A percentile compares a stretch with the other conserved stretches of the same genome.
phyloP scores from a whole-genome alignment of 2,113 vertebrate genomes.

The Zosterops lateralis region DNA sequence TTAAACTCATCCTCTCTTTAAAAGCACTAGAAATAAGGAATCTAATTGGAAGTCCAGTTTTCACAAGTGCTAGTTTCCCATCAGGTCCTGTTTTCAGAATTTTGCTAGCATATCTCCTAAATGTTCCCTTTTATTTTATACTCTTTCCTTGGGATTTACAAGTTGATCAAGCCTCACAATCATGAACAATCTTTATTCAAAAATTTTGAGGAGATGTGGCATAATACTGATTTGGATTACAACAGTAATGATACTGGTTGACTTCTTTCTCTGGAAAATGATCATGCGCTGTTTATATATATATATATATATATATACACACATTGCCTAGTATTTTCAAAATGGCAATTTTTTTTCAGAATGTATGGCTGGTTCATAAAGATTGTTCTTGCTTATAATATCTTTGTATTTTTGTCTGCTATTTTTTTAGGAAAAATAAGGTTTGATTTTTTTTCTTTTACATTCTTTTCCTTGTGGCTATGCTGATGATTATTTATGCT shows the following conservation, averaged over 20 bases:
- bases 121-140: background rate
- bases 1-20: background rate
- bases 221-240: background rate
- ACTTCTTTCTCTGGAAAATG: constrained; percentile 19
- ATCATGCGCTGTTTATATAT: background rate
- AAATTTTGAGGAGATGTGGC: background rate
- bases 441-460: background rate
- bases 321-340: background rate
- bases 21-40: background rate
- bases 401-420: background rate
- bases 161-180: background rate
- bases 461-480: background rate
- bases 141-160: background rate
- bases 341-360: fast-evolving
- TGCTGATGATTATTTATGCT: background rate
- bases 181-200: background rate
- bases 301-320: background rate
- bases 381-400: background rate
- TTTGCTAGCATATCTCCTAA: background rate
- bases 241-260: background rate
- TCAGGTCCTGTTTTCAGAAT: background rate
- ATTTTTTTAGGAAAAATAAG: background rate
- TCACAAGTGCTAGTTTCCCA: background rate
- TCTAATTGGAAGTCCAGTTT: background rate
- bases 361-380: background rate